Conservation (phyloP, 1,140 invertebrate species). For the Plectrocnemia conspersa region DNA sequence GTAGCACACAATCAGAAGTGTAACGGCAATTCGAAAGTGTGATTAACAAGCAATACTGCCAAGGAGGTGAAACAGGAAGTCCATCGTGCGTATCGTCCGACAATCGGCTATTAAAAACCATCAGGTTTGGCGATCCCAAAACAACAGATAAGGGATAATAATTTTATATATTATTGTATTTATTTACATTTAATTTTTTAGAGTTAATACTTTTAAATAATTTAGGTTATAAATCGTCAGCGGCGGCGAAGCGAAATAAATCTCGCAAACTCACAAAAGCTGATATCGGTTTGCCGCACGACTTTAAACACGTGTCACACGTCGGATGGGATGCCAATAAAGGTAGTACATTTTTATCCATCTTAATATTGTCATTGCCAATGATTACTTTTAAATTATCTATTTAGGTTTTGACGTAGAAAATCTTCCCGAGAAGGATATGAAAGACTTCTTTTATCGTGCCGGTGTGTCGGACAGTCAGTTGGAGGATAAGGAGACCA, state of each 20-base stretch:
- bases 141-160: slow-evolving; percentile 45
- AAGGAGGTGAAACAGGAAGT: slow-evolving; percentile 53
- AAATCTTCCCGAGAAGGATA: slow-evolving; percentile 62
- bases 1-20: slow-evolving; percentile 68
- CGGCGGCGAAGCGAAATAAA: slow-evolving; percentile 41
- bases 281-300: slow-evolving; percentile 82
- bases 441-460: slow-evolving; percentile 73
- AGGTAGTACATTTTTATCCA: slow-evolving; percentile 38
- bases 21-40: slow-evolving; percentile 88
- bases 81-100: slow-evolving; percentile 51
- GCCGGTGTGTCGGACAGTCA: slow-evolving; percentile 77
- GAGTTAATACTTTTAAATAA: no score
- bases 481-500: slow-evolving; percentile 76
- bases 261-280: slow-evolving; percentile 73
- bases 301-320: slow-evolving; percentile 87
- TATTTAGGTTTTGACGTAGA: slow-evolving; percentile 74
- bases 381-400: no score
- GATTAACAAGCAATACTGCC: slow-evolving; percentile 78
- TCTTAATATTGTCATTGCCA: background rate
- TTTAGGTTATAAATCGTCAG: slow-evolving; percentile 4
- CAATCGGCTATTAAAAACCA: slow-evolving; percentile 18
- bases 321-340: slow-evolving; percentile 83
- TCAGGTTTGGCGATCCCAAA: slow-evolving; percentile 40
- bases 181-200: no score
- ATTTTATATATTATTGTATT: no score